Evolutionary conservation across 1,140 invertebrate species (phyloP), one percentile per base, ranked within the genome.

Genomic region (Calosoma granatense): DNA sequence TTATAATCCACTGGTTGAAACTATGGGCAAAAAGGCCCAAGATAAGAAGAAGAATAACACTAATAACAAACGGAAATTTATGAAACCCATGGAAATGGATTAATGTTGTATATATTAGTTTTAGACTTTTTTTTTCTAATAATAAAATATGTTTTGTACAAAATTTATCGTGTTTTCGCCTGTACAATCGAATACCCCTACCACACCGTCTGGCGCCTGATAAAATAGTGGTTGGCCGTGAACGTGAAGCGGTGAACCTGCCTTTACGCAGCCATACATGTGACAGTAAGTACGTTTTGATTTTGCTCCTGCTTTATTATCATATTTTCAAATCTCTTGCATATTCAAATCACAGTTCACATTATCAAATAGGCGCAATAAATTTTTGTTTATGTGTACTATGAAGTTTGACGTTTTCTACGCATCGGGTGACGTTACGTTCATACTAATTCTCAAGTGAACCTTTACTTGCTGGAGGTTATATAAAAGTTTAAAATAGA

Each of bases 11-110:
- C 52, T 74, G 39, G 57, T 69, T 56, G 72, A 66, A 68, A 78
- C 71, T 62, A 74, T 74, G 59, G 66, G 58, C 56, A 68, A 74
- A 65, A 75, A 69, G 67, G 76, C 66, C 58, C 53, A 70, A 64
- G 63, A 57, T 51, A 68, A 65, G 59, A 57, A 60, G 55, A 58
- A 60, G 58, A 62, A 57, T 58, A n/a, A n/a, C n/a, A n/a, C n/a
- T n/a, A n/a, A n/a, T n/a, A 64, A 62, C 39, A 65, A 61, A 20
- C 59, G 54, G 26, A 64, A 64, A 26, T 67, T 67, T 61, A 11
- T 61, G 20, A 69, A 69, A 63, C 67, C 65, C 3, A 9, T 12
- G 17, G 41, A 47, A 11, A 12, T 47, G 4, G 41, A 47, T 4
- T 47, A 17, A 47, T n/a, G n/a, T 36, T 36, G 6, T n/a, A n/a